Conservation (phyloP, 2,797 vertebrate species). For the Botia kubotai region DNA sequence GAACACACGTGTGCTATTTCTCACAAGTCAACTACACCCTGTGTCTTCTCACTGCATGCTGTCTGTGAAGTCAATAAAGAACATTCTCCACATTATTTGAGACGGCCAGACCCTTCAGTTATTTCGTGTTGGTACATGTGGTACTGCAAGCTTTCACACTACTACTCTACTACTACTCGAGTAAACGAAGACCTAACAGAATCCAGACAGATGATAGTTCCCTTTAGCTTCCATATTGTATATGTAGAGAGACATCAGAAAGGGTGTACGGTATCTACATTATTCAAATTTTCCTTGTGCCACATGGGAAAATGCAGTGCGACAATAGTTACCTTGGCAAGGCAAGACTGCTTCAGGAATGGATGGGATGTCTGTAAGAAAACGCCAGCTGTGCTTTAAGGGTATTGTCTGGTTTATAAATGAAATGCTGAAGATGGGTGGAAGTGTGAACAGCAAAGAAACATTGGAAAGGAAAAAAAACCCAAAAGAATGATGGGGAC, state of each 20-base stretch:
- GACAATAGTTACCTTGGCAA: constrained; percentile 14
- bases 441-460: neutral
- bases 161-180: no score
- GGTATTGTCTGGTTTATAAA: neutral
- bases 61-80: constrained; percentile 48
- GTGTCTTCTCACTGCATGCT: constrained; percentile 50
- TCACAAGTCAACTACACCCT: constrained; percentile 54
- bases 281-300: constrained; percentile 11
- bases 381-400: neutral
- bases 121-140: neutral
- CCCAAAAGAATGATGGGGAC: neutral
- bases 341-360: constrained; percentile 9
- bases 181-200: neutral
- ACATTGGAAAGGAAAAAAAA: neutral
- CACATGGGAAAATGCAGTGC: neutral
- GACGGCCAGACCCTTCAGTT: constrained; percentile 15
- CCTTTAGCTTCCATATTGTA: constrained; percentile 11
- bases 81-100: constrained; percentile 53
- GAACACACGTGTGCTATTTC: constrained; percentile 52
- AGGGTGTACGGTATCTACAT: neutral
- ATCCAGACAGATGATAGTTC: neutral
- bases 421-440: constrained; percentile 7
- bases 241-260: neutral
- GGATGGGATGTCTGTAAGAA: neutral
- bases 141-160: no score